phyloP scores from a whole-genome alignment of 1,140 invertebrate genomes.

The Orchestia grillus region DNA sequence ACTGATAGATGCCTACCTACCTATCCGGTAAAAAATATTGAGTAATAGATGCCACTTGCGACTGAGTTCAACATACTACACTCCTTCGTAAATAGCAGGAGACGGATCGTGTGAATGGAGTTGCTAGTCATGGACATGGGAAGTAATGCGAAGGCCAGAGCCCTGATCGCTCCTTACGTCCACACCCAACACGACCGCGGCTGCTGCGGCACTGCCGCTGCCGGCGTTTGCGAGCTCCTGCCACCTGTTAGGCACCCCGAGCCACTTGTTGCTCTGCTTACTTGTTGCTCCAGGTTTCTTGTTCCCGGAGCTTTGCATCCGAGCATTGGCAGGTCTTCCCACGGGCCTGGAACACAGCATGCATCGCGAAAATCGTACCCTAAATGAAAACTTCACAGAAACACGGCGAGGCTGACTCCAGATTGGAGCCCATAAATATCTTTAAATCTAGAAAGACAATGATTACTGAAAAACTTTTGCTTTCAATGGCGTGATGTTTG shows the following conservation, averaged over 20 bases:
- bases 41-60: not conserved
- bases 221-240: not conserved
- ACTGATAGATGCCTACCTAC: not conserved
- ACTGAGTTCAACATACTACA: not conserved
- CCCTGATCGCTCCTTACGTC: not conserved
- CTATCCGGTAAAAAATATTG: not conserved
- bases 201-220: not conserved
- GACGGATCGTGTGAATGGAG: not conserved
- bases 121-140: not conserved
- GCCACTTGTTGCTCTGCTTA: not conserved
- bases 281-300: not conserved
- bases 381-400: too few species aligned
- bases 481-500: too few species aligned
- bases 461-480: too few species aligned
- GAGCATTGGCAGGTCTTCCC: not conserved
- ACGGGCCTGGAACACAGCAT: too few species aligned
- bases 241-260: not conserved
- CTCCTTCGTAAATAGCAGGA: not conserved
- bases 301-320: not conserved
- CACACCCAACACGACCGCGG: not conserved
- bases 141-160: too few species aligned
- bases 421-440: too few species aligned
- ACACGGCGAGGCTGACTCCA: too few species aligned
- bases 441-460: too few species aligned
- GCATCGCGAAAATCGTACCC: too few species aligned